Evolutionary conservation across 2,888 invertebrate species (phyloP), one percentile per base, ranked within the genome.

Genomic region (Dendrolimus pini): DNA sequence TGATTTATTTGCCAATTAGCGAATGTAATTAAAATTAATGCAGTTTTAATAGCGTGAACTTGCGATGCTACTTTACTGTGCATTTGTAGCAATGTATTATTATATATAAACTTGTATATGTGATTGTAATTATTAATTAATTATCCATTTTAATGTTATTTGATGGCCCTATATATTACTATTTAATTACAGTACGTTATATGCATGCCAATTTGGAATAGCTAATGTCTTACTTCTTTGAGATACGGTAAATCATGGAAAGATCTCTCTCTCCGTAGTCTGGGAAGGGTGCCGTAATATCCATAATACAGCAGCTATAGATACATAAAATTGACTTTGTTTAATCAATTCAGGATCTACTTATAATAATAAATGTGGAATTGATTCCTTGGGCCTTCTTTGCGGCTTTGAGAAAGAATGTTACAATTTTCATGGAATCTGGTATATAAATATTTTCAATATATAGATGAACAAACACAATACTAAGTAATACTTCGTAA

Each of bases 211-310:
- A 78, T 77, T 71, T 65, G 61, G 60, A 69, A 68, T 68, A 61
- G 62, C 65, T 60, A 53, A 67, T 62, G 58, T 82, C 94, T 94
- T 94, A 95, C 95, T 92, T 96, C 96, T 92, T 95, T 95, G 62
- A 95, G 90, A 68, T 92, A 92, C 77, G 95, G 94, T 76, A 95
- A 93, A 80, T 96, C 96, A 85, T 95, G 95, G 89, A 94, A 95
- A 70, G 96, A 94, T 75, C 94, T 89, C 89, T 96, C 96, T 70
- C 96, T 93, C 73, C 95, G 92, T 70, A 95, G 92, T 82, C 95
- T 93, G 68, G 95, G 94, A 77, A 94, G 93, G 66, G 93, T 93
- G 78, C 94, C 94, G 90, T 94, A 94, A 90, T 91, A 91, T 85
- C 93, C 93, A 83, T 93, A 93, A 91, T 93, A 93, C 86, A 94